Base-by-base conservation (phyloP, 2,113 vertebrate species). In the Recurvirostra avosetta region DNA sequence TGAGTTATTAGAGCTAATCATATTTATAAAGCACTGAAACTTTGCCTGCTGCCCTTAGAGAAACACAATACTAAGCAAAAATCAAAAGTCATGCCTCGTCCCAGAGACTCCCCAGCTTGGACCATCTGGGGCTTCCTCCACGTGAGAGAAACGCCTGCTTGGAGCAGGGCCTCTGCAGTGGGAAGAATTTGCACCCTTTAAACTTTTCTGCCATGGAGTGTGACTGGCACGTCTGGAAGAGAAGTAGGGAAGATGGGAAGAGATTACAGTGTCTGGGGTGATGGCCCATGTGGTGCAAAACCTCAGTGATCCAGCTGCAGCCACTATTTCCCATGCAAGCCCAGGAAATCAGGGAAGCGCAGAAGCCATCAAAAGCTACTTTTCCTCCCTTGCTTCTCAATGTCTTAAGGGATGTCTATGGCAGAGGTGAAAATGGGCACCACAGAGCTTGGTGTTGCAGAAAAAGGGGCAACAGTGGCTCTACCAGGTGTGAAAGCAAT, bases 101-200 rank as follows among this genome's bases (percentile, higher is more conserved):
- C 59, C 75, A 85, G 80, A 77, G 36, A 63, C 38, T 91, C 25
- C 38, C 22, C 40, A 91, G 6, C 21, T 68, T 79, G 47, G 45
- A 30, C 30, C 34, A 32, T 58, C 15, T 70, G 50, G 8, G 27
- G 29, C 77, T 97, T 89, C 49, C 15, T 63, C 36, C 2, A 2
- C 2, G 2, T 45, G 45, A 86, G 43, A 11, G 20, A 96, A 95
- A 86, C 10, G 34, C n/a, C 45, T 71, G 49, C 58, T 62, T 66
- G 30, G 34, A 0, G 0, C 55, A 59, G 7, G 36, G 11, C 49
- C 9, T 61, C 36, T 56, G 12, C 1, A 5, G 14, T 18, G 13
- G 53, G 19, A 92, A 81, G 43, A 75, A 73, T 62, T 81, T 27
- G 34, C 49, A 71, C 5, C 23, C 32, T 47, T 61, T 55, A 74